Base-by-base conservation (phyloP, 1,140 invertebrate genomes). In the Listronotus bonariensis region DNA sequence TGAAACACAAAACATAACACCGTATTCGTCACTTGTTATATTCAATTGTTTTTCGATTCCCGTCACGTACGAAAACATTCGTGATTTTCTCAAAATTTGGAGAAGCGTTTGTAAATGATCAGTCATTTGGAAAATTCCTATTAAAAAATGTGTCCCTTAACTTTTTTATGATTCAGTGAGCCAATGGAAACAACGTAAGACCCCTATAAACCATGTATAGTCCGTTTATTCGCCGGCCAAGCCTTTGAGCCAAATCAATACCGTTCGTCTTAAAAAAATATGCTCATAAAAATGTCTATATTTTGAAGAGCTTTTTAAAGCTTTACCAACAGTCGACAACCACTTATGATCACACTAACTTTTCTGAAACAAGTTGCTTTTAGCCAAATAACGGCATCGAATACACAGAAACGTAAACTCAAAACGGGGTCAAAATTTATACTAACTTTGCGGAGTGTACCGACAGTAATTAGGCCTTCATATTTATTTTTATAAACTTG, bases 71-170 rank as follows among this genome's bases (percentile, higher is more conserved):
- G 10, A 56, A 31, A 57, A 57, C 36, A 60, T 54, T 60, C 46
- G 48, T 34, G 32, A 26, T 68, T 72, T 77, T 76, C 73, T 71
- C 66, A 74, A 77, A 77, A 69, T 74, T 76, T 69, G 65, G 65
- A 76, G 68, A 74, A 70, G 74, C 71, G 68, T 77, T 73, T 71
- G 70, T 76, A 72, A 72, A 73, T 73, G 75, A 73, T 75, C 77
- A 77, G 72, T 77, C 76, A 76, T 77, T 77, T 77, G 76, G 77
- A 78, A 78, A 78, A 76, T 77, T 76, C 74, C 76, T 52, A 72
- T 26, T 72, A 75, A 77, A 77, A 77, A 77, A 72, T 74, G 68
- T 73, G 71, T 74, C 73, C 68, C 70, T 75, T 68, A 66, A 66
- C 73, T 76, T 77, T 78, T 78, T 79, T 76, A 78, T 73, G 76